These are phyloP conservation scores for Ariopsis seemanni DNA, from an alignment of 2,113 vertebrate genomes.

Conservation along the genomic window DNA sequence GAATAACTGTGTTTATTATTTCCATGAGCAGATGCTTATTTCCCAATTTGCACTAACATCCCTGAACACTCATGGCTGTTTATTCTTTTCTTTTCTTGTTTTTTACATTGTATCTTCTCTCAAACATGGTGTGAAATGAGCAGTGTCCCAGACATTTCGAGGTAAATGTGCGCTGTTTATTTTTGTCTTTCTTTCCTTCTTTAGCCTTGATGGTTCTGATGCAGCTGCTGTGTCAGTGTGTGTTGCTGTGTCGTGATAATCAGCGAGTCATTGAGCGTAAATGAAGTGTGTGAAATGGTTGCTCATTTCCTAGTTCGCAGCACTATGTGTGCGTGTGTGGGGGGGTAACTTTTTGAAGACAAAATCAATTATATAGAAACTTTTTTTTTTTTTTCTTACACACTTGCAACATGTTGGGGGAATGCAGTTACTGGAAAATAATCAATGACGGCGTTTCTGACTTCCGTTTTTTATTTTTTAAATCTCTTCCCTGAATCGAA, in stretches of 20 bases:
- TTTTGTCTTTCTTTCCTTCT: background rate
- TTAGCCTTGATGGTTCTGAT: background rate
- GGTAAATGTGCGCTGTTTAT: background rate
- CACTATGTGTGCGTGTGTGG: too few species aligned
- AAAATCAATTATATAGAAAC: background rate
- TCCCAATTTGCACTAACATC: background rate
- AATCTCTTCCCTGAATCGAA: background rate
- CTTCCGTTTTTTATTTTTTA: too few species aligned
- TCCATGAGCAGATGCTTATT: background rate
- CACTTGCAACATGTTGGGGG: background rate
- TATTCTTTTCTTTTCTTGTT: background rate
- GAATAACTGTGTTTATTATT: background rate
- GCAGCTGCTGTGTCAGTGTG: background rate
- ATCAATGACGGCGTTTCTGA: background rate
- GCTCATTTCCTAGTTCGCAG: background rate
- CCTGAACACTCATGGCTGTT: background rate
- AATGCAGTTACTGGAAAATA: background rate
- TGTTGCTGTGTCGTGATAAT: slow-evolving; percentile 16
- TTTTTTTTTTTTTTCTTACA: background rate
- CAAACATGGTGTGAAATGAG: slow-evolving; percentile 8
- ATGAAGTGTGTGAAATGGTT: slow-evolving; percentile 14
- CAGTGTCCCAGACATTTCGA: background rate
- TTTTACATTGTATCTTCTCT: background rate
- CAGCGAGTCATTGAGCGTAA: slow-evolving; percentile 12
- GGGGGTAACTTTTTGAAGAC: background rate